phyloP scores from a whole-genome alignment of 2,888 invertebrate species.

The Fissipunctia ypsillon region DNA sequence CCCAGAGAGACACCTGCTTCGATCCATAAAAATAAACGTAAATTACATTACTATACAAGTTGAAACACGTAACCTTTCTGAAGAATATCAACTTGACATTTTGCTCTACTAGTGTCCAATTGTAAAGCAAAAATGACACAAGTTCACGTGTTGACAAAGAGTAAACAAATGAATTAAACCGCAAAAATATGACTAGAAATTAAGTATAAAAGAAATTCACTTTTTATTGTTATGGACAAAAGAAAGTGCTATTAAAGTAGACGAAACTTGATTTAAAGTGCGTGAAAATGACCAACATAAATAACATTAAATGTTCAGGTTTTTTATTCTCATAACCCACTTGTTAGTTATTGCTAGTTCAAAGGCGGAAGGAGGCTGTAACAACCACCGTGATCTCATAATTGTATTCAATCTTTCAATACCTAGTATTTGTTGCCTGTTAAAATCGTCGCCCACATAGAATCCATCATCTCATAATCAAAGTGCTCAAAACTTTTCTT shows the following conservation, averaged over 20 bases:
- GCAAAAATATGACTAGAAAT: conserved; percentile 9
- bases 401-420: not conserved
- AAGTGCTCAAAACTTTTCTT: not conserved
- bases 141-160: not conserved
- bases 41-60: not conserved
- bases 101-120: not conserved
- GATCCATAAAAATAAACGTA: conserved; percentile 7
- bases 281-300: conserved; percentile 4
- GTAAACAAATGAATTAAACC: not conserved
- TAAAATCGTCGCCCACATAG: not conserved
- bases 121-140: not conserved
- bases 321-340: not conserved
- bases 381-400: not conserved
- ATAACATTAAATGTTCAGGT: not conserved
- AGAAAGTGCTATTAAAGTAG: conserved; percentile 17
- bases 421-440: not conserved
- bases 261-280: conserved; percentile 9
- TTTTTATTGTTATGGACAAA: conserved; percentile 17
- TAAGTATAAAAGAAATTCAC: not conserved
- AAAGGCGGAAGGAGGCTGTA: not conserved
- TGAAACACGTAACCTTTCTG: conserved; percentile 11
- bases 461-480: not conserved
- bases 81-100: conserved; percentile 5
- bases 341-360: not conserved
- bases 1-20: not conserved